Conservation (phyloP, 2,113 vertebrate species). For the Tursiops truncatus region DNA sequence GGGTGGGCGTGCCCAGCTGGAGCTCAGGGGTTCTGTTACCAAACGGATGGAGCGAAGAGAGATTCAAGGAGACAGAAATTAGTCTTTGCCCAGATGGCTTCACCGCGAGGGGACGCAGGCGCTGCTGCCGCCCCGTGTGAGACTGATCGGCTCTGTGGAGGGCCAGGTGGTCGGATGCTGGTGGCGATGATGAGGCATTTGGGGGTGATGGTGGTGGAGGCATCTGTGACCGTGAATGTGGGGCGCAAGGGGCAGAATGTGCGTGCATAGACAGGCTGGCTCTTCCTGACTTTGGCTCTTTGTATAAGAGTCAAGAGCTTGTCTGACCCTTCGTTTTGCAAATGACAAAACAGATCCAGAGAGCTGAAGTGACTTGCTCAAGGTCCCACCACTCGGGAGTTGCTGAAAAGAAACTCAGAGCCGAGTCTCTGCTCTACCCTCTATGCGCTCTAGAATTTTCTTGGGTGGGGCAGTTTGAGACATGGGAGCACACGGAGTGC, state of each 20-base stretch:
- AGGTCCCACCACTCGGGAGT: not conserved
- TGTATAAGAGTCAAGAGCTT: not conserved
- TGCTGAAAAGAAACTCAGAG: not conserved
- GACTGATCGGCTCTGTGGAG: not conserved
- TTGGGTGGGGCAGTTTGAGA: not conserved
- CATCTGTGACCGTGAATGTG: rapidly evolving
- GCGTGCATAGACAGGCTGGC: not conserved
- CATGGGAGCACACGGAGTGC: rapidly evolving
- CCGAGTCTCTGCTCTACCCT: rapidly evolving
- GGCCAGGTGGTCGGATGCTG: too few species aligned
- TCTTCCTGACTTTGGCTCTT: not conserved
- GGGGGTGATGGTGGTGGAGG: not conserved
- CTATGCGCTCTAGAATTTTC: rapidly evolving
- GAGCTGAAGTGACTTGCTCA: not conserved
- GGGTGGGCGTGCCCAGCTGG: not conserved
- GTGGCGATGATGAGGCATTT: not conserved
- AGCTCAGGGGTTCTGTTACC: not conserved
- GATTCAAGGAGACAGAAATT: not conserved
- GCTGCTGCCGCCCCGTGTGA: rapidly evolving
- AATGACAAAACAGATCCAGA: not conserved
- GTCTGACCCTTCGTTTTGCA: not conserved
- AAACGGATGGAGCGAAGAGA: not conserved
- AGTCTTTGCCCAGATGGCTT: not conserved
- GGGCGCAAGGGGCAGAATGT: not conserved
- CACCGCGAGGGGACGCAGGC: rapidly evolving